Base-by-base conservation (phyloP, 2,888 invertebrate genomes). In the Aporophyla nigra region DNA sequence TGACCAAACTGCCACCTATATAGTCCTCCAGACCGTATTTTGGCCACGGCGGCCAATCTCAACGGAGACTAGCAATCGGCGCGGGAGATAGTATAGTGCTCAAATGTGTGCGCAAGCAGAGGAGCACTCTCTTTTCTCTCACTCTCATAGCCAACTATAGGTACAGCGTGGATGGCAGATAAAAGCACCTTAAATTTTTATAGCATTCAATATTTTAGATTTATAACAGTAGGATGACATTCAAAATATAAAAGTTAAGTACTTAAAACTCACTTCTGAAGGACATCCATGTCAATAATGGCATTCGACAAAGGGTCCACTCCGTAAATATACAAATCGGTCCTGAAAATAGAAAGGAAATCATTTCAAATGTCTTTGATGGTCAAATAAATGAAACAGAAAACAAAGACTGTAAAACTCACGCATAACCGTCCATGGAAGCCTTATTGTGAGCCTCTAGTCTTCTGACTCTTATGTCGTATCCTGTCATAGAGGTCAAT, bases 321-420 rank as follows among this genome's bases (percentile, higher is more conserved):
- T 4, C 98, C 99, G 90, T 99, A 99, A 77, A 99, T 97, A 89
- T 98, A 98, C 95, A 99, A 97, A 89, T 99, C 98, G 43, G 99
- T 99, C 70, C 98, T 98, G 95, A 95, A 97, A 97, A 79, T 74
- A 83, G 9, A 68, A 71, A 66, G 51, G 14, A 6, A 24, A 19
- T 27, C 1, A 19, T 40, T 40, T 10, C 12, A 21, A 58, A 61
- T 19, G 21, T 0, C 19, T 19, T 21, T 16, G 2, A 43, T 24
- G 4, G 14, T 2, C 4, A 24, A 33, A 5, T 5, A 66, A 43
- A 43, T 16, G 1, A 27, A 65, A 19, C 4, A 43, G 19, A 27
- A 5, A 49, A 14, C 3, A 27, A 24, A 46, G 3, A 3, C 21
- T 27, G 7, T 27, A 7, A 67, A 74, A 97, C 98, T 97, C 95